Evolutionary conservation across 92 coral and sea anemone species (phyloP), one percentile per base, ranked within the genome.

Genomic region (Phenganax marumi): DNA sequence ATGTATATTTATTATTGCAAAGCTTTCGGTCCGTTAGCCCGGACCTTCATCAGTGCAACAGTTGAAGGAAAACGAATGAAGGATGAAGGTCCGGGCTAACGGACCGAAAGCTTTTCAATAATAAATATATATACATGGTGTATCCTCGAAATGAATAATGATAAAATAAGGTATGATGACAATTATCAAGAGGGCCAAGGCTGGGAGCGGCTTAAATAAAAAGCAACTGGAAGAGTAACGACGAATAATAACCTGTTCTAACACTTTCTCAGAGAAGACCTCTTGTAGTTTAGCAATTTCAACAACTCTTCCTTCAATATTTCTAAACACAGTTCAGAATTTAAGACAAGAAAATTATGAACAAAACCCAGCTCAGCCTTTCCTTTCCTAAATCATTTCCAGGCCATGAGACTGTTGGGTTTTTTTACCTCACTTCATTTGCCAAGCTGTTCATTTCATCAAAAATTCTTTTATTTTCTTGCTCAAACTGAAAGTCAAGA

Each of bases 361-460:
- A 56, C 17, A 56, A 56, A 56, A 14, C 63, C 22, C 22, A 56
- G 22, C 7, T 8, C 63, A 56, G n/a, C 21, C 63, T 56, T 56
- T 14, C 17, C 21, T 1, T 14, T 56, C n/a, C 7, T 56, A 19
- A 14, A 56, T 4, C 63, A 56, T 14, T 14, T 56, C 63, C 63
- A 56, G 7, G 0, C n/a, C 17, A 19, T 19, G 63, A 33, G 63
- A 33, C 43, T 33, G 43, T 33, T 33, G 43, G 43, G 43, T 33
- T 33, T 33, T 66, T 49, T 39, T 88, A 95, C 98, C 97, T 95
- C 13, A 96, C 99, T 96, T 96, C 99, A 76, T 96, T 93, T 82
- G 91, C 99, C 23, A 96, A 77, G 75, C 92, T 96, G 93, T 96
- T 96, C 99, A 96, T 96, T 75, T 96, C 99, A 18, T 93, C 93